phyloP scores from a whole-genome alignment of 2,113 vertebrate genomes.

The Alligator sinensis region DNA sequence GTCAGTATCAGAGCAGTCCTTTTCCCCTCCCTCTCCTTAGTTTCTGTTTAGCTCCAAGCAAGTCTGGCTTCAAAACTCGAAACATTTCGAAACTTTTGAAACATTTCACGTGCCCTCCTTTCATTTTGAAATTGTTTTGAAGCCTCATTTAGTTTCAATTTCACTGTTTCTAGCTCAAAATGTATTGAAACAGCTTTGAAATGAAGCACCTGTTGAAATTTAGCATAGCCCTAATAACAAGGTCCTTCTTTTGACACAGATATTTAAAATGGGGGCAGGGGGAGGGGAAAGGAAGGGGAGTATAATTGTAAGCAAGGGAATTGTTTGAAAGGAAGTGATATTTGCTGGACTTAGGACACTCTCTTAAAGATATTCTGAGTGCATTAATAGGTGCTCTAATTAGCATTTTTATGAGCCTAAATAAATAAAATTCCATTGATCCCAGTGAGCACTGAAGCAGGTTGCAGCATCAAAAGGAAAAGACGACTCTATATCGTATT shows the following conservation, averaged over 20 bases:
- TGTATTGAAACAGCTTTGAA: too few species aligned
- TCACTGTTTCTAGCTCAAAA: too few species aligned
- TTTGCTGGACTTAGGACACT: neutral
- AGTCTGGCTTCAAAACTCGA: too few species aligned
- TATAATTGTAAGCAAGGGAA: neutral
- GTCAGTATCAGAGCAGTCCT: too few species aligned
- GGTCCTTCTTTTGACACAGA: neutral
- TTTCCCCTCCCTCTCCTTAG: too few species aligned
- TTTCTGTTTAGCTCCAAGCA: too few species aligned
- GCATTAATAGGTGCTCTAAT: fast-evolving
- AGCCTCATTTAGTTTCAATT: too few species aligned
- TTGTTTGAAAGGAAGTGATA: neutral
- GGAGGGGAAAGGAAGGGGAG: neutral
- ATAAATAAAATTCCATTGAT: constrained; percentile 3
- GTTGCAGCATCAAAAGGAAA: neutral
- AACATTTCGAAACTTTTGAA: too few species aligned
- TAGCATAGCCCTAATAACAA: neutral
- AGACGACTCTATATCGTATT: neutral
- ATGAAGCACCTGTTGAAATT: too few species aligned
- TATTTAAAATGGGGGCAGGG: neutral
- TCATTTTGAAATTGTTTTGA: too few species aligned
- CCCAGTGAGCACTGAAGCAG: neutral
- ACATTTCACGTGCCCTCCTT: too few species aligned
- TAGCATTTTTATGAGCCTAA: neutral
- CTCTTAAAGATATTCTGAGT: neutral